A percentile compares a stretch with the other conserved stretches of the same genome.
Conservation (phyloP, 2,113 vertebrate species). For the Sardina pilchardus region DNA sequence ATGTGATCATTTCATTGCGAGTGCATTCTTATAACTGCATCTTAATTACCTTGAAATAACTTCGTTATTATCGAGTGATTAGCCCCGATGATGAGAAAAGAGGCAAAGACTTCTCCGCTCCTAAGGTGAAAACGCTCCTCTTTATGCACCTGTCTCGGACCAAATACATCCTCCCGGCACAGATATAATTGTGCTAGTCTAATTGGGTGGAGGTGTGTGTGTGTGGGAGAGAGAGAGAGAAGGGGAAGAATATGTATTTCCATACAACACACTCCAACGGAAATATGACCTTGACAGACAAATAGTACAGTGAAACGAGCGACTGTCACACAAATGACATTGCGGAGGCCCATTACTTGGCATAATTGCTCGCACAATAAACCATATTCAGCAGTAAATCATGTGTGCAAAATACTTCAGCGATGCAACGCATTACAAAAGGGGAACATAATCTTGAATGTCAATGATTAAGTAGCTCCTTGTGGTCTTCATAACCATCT, state of each 20-base stretch:
- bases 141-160: not conserved
- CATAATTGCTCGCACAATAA: conserved; percentile 8
- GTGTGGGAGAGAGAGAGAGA: not conserved
- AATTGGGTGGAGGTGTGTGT: not conserved
- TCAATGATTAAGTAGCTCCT: conserved; percentile 8
- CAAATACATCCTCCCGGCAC: not conserved
- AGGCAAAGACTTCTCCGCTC: not conserved
- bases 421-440: not conserved
- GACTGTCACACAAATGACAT: not conserved
- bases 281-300: not conserved
- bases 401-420: not conserved
- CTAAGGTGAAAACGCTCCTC: not conserved
- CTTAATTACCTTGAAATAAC: conserved; percentile 20
- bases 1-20: not conserved
- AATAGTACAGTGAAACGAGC: not conserved
- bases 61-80: conserved; percentile 18
- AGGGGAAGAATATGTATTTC: not conserved
- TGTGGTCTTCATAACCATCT: not conserved
- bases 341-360: not conserved
- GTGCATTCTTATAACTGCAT: conserved; percentile 16
- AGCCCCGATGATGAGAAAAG: not conserved
- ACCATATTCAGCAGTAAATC: not conserved
- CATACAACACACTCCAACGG: not conserved
- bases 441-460: not conserved
- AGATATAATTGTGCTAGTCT: not conserved